Evolutionary conservation across 2,888 invertebrate genomes (phyloP).

Genomic region (Neoaliturus tenellus): DNA sequence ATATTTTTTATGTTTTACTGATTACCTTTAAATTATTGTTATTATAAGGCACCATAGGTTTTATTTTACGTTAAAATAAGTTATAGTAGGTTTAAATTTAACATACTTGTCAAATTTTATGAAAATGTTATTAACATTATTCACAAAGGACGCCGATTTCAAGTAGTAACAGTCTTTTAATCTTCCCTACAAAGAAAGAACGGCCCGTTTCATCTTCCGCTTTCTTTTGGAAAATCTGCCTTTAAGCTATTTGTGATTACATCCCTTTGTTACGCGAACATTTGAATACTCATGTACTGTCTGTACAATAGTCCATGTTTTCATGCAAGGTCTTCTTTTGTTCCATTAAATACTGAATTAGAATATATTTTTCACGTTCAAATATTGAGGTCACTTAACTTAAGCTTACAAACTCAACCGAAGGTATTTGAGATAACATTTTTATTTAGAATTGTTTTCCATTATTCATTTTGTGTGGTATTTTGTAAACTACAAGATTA

Average conservation of each 20-base stretch:
- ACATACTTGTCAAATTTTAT: no score
- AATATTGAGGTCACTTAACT: neutral
- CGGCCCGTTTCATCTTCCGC: constrained; percentile 3
- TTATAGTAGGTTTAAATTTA: no score
- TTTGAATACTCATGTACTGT: constrained; percentile 20
- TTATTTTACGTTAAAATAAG: no score
- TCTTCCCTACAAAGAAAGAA: neutral
- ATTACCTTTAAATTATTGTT: no score
- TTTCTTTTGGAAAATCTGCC: neutral
- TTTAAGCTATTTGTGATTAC: constrained; percentile 32
- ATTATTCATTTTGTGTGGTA: no score
- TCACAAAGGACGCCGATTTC: neutral
- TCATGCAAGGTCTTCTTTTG: neutral
- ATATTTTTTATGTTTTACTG: no score
- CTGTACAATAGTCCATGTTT: neutral
- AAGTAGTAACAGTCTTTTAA: neutral
- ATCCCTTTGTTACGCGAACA: constrained; percentile 2
- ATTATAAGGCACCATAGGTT: no score
- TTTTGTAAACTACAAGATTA: no score
- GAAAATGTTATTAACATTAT: neutral
- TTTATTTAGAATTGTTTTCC: no score
- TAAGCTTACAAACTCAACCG: neutral
- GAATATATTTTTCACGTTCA: neutral
- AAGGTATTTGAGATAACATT: no score
- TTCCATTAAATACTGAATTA: neutral